Evolutionary conservation across 2,113 vertebrate species (phyloP), one percentile per base, ranked within the genome.

Genomic region (Tilapia sparmanii): DNA sequence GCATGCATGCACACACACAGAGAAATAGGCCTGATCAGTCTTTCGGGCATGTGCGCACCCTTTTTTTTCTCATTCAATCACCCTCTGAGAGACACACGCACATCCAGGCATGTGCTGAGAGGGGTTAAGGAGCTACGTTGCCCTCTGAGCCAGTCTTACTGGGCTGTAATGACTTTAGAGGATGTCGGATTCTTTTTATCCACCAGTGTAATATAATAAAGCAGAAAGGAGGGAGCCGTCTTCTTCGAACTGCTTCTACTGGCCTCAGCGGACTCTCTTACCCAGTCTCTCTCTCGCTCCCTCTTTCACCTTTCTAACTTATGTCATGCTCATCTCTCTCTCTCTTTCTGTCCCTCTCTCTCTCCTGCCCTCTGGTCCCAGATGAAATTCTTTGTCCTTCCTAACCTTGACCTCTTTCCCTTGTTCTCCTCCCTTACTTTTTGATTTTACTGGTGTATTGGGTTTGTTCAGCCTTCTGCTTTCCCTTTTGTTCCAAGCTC

Each of bases 131-230:
- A 91, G 91, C 89, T 59, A 86, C 13, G 85, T 61, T 86, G 87
- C 87, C 92, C 92, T 90, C 81, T 91, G 91, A 94, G 91, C 91
- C 87, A 63, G 87, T 91, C 92, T 93, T 91, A 94, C 92, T 91
- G 87, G 86, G 88, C 90, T 89, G 87, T 94, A 95, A 95, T 92
- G 90, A 92, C 92, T 95, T 95, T 92, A 94, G 87, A 87, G 90
- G 90, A 91, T 93, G 94, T 91, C 47, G 31, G 89, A 94, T 94
- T 93, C 89, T 92, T 90, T 93, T 94, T 92, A 93, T 92, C 93
- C 91, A 92, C 89, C 90, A 89, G 88, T 84, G 89, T 93, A 87
- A 93, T 92, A 90, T 94, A 91, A 94, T 95, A 93, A 94, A 93
- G 83, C 80, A 84, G 89, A 90, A 61, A 89, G 54, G 54, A 83